Percentiles rank a stretch among this genome's conserved stretches.
These are phyloP conservation scores for Papilio polytes DNA, from an alignment of 1,140 invertebrate genomes.

Conservation along the genomic window DNA sequence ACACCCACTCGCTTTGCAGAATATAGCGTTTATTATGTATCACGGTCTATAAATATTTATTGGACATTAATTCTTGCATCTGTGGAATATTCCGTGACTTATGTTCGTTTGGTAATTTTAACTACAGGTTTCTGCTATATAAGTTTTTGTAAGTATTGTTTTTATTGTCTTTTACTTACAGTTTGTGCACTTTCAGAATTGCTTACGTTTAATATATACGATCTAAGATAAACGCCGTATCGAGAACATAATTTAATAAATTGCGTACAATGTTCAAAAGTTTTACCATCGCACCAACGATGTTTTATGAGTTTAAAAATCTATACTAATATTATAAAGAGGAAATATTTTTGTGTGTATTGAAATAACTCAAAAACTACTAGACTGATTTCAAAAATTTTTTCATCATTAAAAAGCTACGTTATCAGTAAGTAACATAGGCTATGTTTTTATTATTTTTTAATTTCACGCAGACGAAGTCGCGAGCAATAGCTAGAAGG, in stretches of 20 bases:
- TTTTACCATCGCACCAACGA: not conserved
- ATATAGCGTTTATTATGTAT: not conserved
- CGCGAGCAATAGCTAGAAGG: not conserved
- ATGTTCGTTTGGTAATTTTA: not conserved
- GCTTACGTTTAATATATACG: not conserved
- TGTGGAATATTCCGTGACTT: not conserved
- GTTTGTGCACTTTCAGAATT: not conserved
- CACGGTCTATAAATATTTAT: conserved; percentile 3
- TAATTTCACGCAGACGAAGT: too few relatives aligned
- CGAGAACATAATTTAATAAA: conserved; percentile 18
- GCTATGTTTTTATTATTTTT: too few relatives aligned
- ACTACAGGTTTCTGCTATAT: too few relatives aligned
- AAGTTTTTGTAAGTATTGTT: too few relatives aligned
- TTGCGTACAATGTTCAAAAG: conserved; percentile 1
- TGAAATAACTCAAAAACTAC: too few relatives aligned
- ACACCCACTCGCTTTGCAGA: conserved; percentile 9
- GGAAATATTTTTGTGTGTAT: too few relatives aligned
- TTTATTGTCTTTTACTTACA: not conserved
- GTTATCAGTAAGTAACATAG: too few relatives aligned
- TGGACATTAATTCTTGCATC: not conserved
- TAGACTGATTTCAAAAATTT: too few relatives aligned
- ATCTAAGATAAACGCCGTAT: not conserved
- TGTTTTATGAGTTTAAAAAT: not conserved
- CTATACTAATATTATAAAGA: too few relatives aligned
- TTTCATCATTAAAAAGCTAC: too few relatives aligned